Conservation (phyloP, 2,888 invertebrate species). For the Protonemura montana region DNA sequence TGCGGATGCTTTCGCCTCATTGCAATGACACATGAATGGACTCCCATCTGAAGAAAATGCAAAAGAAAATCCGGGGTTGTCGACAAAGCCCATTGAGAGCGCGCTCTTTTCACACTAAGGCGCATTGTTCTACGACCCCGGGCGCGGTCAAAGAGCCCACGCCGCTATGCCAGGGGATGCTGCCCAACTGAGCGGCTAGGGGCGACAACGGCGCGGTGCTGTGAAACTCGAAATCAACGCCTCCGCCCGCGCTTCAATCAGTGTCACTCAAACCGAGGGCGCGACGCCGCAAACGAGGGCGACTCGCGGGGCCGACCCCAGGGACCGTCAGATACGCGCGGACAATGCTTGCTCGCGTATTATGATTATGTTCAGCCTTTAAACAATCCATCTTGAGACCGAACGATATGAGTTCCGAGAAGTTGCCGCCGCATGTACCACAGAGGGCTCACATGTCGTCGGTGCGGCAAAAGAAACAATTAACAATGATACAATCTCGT, state of each 20-base stretch:
- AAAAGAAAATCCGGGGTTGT: not conserved
- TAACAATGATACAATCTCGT: not conserved
- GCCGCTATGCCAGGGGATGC: too few species aligned
- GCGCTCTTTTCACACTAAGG: not conserved
- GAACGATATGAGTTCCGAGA: conserved; percentile 2
- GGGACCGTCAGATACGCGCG: not conserved
- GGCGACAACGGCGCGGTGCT: too few species aligned
- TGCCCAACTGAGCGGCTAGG: too few species aligned
- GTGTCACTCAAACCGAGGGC: not conserved
- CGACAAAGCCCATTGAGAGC: not conserved
- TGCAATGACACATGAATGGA: not conserved
- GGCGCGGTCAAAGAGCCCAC: too few species aligned
- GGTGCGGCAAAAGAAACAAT: conserved; percentile 12
- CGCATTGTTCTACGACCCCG: conserved; percentile 1
- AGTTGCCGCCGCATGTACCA: not conserved
- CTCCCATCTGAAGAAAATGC: not conserved
- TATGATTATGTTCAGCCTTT: not conserved
- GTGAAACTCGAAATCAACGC: not conserved
- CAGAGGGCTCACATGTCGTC: not conserved
- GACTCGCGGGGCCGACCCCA: too few species aligned
- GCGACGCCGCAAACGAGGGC: not conserved
- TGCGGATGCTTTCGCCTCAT: too few species aligned
- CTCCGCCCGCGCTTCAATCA: not conserved
- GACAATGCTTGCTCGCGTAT: not conserved
- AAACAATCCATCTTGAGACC: not conserved